Base-by-base conservation (phyloP, 1,140 invertebrate genomes). In the Zaprionus nigranus region DNA sequence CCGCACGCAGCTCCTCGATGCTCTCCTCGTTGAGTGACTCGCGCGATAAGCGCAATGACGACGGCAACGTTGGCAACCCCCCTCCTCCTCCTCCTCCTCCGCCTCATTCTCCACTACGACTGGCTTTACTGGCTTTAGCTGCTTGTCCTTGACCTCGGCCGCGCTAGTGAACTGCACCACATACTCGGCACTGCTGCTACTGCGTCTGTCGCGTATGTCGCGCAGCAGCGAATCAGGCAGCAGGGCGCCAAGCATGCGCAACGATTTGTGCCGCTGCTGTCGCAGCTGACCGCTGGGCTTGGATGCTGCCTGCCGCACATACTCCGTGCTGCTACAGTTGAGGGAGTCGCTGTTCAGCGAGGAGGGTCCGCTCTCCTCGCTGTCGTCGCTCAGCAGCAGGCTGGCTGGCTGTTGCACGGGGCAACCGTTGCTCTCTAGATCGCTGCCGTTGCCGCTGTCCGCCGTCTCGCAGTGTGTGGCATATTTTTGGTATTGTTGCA, bases 361-460 rank as follows among this genome's bases (percentile, higher is more conserved):
- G 15, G 90, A 91, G 24, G 92, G 85, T 9, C 67, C 84, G 40
- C 84, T 92, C 78, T 91, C 90, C 68, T 91, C 93, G 53, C 90
- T 92, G 75, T 93, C 93, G n/a, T 88, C 80, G 75, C 94, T 94
- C 94, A 92, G 95, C 7, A 58, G 34, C 95, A 93, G 96, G 9
- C 40, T 17, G n/a, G 78, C 79, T 93, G 92, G 54, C 93, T 87
- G 57, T 91, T 88, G 57, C 91, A 93, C 17, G 60, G 78, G 76
- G 93, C 90, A 62, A 91, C 92, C 68, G 93, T 90, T 90, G 75
- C 90, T 91, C 82, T 97, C 96, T 60, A 97, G 93, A 87, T 97
- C 97, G 86, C 96, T 97, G 92, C 96, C 96, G 17, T 96, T 97
- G 22, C 96, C 96, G 63, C 96, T 97, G 93, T 97, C 96, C 71